Evolutionary conservation across 2,797 vertebrate species (phyloP), one percentile per base, ranked within the genome.

Genomic region (Liparis tanakae): DNA sequence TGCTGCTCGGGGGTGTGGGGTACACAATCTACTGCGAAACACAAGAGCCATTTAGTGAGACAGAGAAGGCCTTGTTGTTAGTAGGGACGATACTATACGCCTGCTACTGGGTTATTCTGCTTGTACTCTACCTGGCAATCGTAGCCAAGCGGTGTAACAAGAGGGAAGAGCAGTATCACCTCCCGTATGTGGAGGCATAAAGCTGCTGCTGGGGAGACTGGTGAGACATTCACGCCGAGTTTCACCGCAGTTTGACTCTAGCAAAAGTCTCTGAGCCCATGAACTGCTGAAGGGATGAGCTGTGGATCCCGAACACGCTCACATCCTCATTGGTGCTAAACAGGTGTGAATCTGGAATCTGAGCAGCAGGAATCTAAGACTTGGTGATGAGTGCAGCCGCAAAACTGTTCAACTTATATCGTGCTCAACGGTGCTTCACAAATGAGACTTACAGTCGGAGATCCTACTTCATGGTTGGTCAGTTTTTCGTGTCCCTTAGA

Each of bases 21-120:
- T 99, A 99, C 72, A 99, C 98, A 0, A 94, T 98, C 73, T 99
- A 97, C 91, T 96, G 96, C 83, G 98, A 99, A 94, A 93, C 94
- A 8, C 94, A 94, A 81, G 96, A 98, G 85, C 94, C 97, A 0
- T 96, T 99, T 86, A 97, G 94, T 0, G 96, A 98, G 74, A 99
- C 95, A 0, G 98, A 99, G 91, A 94, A 96, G 82, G 95, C 95
- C 50, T 95, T 99, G 86, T 92, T 99, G 0, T 75, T 98, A 62
- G 94, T 95, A 0, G 98, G 98, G 2, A 94, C 95, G 15, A 88
- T 96, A 63, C 90, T 99, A 20, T 99, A 99, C 0, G 97, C 95
- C 83, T 98, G 96, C 92, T 99, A 99, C 91, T 99, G 98, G 98
- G 83, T 99, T 72, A 93, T 96, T 41, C 94, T 99, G 78, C 93